These are phyloP conservation scores for Mechanitis messenoides DNA, from an alignment of 2,888 invertebrate genomes.

Conservation along the genomic window DNA sequence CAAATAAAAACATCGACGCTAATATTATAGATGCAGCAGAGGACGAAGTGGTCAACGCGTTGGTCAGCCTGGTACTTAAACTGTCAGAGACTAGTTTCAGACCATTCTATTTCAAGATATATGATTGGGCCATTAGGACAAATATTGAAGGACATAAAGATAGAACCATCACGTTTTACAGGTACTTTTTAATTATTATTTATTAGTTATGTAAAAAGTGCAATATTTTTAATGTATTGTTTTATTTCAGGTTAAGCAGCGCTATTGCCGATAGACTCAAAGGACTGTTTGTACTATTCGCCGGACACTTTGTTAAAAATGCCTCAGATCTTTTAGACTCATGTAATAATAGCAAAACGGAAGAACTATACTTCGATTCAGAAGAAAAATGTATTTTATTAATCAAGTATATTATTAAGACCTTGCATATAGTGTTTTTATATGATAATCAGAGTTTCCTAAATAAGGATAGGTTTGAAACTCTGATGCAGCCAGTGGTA, in stretches of 20 bases:
- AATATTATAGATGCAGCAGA: constrained; percentile 79
- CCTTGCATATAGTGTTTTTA: constrained; percentile 85
- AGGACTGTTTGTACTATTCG: constrained; percentile 92
- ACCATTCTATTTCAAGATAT: constrained; percentile 90
- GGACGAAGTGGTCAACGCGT: constrained; percentile 82
- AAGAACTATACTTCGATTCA: constrained; percentile 69
- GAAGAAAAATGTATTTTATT: constrained; percentile 78
- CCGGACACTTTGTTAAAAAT: constrained; percentile 89
- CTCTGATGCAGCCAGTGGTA: constrained; percentile 89
- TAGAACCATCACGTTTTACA: constrained; percentile 88
- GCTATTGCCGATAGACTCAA: constrained; percentile 88
- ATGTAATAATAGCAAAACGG: constrained; percentile 79
- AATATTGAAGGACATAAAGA: constrained; percentile 77
- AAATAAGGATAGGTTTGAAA: constrained; percentile 89
- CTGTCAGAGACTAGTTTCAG: constrained; percentile 92
- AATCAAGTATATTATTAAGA: constrained; percentile 83
- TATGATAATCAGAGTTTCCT: constrained; percentile 91
- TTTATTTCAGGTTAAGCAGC: constrained; percentile 79
- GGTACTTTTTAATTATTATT: constrained; percentile 52
- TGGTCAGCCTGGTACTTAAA: constrained; percentile 89
- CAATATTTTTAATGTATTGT: constrained; percentile 3
- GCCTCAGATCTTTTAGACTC: constrained; percentile 83
- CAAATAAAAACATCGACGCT: constrained; percentile 47
- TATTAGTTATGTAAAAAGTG: background rate
- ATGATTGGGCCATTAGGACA: constrained; percentile 88